Percentiles rank a stretch among this genome's conserved stretches.
phyloP scores from a whole-genome alignment of 1,140 invertebrate genomes.

The Ips typographus region DNA sequence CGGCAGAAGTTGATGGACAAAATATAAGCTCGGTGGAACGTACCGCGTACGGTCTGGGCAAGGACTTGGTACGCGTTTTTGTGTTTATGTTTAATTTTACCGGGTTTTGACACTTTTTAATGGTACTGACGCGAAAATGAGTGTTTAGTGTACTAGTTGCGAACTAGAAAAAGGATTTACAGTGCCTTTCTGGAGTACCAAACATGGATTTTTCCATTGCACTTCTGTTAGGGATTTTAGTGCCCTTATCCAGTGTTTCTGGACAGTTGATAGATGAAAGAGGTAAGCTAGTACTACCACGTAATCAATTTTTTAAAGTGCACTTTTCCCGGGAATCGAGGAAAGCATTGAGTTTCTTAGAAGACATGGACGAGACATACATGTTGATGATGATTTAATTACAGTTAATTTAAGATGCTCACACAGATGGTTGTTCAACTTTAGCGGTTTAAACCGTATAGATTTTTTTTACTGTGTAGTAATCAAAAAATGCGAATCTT shows the following conservation, averaged over 20 bases:
- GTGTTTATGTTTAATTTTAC: neutral
- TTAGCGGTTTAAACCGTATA: slow-evolving; percentile 21
- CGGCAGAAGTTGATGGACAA: neutral
- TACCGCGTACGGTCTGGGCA: slow-evolving; percentile 2
- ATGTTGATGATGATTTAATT: neutral
- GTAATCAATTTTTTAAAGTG: neutral
- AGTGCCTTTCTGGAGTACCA: neutral
- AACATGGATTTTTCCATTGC: slow-evolving; percentile 4
- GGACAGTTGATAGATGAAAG: slow-evolving; percentile 4
- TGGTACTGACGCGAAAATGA: neutral
- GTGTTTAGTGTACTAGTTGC: neutral
- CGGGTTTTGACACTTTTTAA: neutral
- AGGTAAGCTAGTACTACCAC: neutral
- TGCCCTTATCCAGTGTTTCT: neutral
- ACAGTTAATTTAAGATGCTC: slow-evolving; percentile 34
- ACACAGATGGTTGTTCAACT: slow-evolving; percentile 32
- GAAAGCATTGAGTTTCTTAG: neutral
- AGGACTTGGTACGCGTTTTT: neutral
- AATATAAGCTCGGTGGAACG: neutral
- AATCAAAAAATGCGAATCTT: neutral
- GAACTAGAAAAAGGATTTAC: neutral
- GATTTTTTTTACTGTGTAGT: neutral
- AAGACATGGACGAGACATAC: neutral
- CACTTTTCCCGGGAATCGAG: neutral
- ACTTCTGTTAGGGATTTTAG: neutral